phyloP scores from a whole-genome alignment of 92 coral and sea anemone species.

The Micromussa lordhowensis region DNA sequence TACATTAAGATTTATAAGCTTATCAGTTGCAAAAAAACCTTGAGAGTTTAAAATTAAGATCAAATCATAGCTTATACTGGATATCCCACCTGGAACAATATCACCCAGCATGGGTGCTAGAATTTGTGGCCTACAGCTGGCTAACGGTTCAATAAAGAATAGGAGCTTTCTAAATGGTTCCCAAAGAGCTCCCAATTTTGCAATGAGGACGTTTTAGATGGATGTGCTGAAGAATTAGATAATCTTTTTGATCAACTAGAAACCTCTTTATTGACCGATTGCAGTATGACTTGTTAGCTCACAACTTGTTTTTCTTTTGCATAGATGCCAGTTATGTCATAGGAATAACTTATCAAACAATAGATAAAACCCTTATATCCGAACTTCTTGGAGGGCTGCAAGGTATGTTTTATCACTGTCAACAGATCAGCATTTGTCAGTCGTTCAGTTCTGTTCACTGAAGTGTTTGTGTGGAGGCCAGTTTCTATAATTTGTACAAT shows the following conservation, averaged over 20 bases:
- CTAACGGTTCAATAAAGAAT: too few species aligned
- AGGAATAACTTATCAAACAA: constrained; percentile 93
- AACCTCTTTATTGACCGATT: neutral
- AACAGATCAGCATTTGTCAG: neutral
- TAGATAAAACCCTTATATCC: constrained; percentile 74
- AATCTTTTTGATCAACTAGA: neutral
- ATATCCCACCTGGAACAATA: neutral
- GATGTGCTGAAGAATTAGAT: neutral
- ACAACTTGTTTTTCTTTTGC: neutral
- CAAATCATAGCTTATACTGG: neutral
- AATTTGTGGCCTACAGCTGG: too few species aligned
- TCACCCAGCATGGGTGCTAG: too few species aligned
- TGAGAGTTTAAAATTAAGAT: too few species aligned
- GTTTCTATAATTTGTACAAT: neutral
- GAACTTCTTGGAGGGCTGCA: constrained; percentile 96
- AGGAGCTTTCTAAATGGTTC: too few species aligned
- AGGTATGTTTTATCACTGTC: constrained; percentile 62
- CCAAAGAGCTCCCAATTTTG: too few species aligned
- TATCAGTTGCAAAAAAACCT: too few species aligned
- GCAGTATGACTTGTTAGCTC: neutral
- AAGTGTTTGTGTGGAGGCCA: neutral
- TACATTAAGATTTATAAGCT: too few species aligned
- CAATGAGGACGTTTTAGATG: too few species aligned
- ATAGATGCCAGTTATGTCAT: constrained; percentile 88
- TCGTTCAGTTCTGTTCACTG: neutral